Percentiles rank a stretch among this genome's conserved stretches.
Evolutionary conservation across 2,113 vertebrate species (phyloP).

Genomic region (Sylvicapra grimmia): DNA sequence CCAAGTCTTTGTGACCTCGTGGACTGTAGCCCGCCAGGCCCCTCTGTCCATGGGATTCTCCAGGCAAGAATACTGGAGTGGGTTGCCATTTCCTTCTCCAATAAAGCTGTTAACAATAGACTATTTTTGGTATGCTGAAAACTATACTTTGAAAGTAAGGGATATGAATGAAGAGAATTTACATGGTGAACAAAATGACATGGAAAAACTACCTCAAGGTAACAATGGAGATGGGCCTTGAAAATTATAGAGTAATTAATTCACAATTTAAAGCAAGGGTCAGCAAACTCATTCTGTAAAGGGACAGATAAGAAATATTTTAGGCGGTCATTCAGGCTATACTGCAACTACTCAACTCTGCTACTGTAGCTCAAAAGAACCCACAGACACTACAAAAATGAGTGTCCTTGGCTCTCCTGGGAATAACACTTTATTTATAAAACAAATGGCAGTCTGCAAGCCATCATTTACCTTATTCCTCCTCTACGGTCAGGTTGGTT

Average conservation of each 20-base stretch:
- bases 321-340: not conserved
- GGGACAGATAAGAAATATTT: not conserved
- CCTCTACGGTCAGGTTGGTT: not conserved
- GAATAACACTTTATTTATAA: not conserved
- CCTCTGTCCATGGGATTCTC: not conserved
- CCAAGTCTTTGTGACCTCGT: not conserved
- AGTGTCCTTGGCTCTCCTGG: not conserved
- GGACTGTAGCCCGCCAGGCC: not conserved
- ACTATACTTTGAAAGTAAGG: not conserved
- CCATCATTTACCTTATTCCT: not conserved
- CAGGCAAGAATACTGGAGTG: not conserved
- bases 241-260: not conserved
- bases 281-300: not conserved
- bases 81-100: not conserved
- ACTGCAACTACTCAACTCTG: not conserved
- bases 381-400: not conserved
- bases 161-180: not conserved
- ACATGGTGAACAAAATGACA: not conserved
- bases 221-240: not conserved
- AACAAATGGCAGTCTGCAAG: not conserved
- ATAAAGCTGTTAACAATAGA: not conserved
- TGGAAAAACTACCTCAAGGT: not conserved
- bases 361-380: not conserved
- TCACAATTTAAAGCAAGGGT: not conserved
- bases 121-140: not conserved